Conservation (phyloP, 2,797 vertebrate genomes). For the Chelon auratus region DNA sequence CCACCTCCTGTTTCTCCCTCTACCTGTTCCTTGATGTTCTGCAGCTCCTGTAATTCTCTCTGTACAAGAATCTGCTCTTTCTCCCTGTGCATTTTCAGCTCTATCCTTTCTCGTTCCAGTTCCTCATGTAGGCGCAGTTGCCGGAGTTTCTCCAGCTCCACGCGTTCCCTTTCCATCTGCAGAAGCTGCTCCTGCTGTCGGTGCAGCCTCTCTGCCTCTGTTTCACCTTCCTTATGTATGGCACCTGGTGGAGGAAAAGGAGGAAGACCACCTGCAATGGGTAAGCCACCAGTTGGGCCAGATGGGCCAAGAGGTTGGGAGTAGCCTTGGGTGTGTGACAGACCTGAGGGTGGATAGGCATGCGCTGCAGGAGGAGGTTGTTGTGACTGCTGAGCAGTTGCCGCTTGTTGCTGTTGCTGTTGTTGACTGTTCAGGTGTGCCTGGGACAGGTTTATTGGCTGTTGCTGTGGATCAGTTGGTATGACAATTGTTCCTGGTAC, state of each 20-base stretch:
- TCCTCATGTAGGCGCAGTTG: conserved; percentile 96
- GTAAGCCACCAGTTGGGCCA: conserved; percentile 48
- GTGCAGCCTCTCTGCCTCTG: conserved; percentile 92
- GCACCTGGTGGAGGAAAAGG: conserved; percentile 78
- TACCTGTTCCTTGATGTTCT: conserved; percentile 97
- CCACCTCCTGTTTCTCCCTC: conserved; percentile 50
- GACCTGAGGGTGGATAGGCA: conserved; percentile 61
- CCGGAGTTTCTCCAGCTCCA: conserved; percentile 95
- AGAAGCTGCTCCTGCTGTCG: conserved; percentile 96
- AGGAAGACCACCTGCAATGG: conserved; percentile 74
- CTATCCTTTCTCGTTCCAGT: conserved; percentile 92
- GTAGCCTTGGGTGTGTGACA: conserved; percentile 64
- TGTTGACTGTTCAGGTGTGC: conserved; percentile 77
- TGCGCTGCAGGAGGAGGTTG: conserved; percentile 66
- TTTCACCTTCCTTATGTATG: conserved; percentile 86
- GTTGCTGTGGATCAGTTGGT: conserved; percentile 77
- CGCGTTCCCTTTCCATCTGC: conserved; percentile 94
- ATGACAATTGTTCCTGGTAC: conserved; percentile 61
- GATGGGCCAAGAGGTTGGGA: conserved; percentile 60
- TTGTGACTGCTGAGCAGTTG: conserved; percentile 64
- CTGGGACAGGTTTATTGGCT: conserved; percentile 85
- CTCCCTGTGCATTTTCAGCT: conserved; percentile 94
- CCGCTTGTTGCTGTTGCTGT: conserved; percentile 55
- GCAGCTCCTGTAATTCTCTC: conserved; percentile 96
- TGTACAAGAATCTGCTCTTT: conserved; percentile 98